These are phyloP conservation scores for Cirrhinus molitorella DNA, from an alignment of 2,797 vertebrate species.

Conservation along the genomic window DNA sequence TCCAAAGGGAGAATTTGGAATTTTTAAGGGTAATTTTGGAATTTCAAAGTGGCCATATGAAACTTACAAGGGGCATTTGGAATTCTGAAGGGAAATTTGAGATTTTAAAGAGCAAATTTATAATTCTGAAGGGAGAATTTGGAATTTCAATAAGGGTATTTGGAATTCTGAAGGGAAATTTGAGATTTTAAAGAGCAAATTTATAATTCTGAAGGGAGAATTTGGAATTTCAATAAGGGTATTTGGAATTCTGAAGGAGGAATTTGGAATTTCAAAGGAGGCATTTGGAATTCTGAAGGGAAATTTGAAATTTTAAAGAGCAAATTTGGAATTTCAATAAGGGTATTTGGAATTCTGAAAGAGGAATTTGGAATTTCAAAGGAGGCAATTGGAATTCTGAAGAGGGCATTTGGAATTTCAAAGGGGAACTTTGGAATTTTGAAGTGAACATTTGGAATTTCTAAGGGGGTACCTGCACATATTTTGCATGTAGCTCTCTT, in stretches of 20 bases:
- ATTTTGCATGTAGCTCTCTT: background rate
- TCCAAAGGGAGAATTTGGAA: background rate
- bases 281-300: too few species aligned
- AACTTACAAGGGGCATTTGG: background rate
- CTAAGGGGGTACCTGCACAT: background rate
- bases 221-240: background rate
- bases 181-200: background rate
- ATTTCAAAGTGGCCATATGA: background rate
- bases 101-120: background rate
- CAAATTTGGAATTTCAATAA: background rate
- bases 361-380: background rate
- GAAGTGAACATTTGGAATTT: too few species aligned
- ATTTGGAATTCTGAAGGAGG: background rate
- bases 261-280: background rate
- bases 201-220: background rate
- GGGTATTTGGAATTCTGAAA: background rate
- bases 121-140: background rate
- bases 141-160: background rate
- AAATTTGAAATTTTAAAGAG: background rate
- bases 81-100: accelerated
- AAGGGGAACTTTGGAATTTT: background rate
- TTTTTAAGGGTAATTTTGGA: background rate
- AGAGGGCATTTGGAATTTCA: background rate
- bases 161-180: background rate
- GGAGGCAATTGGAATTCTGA: background rate